These are phyloP conservation scores for Danaus chrysippus DNA, from an alignment of 2,888 invertebrate genomes.

Conservation along the genomic window DNA sequence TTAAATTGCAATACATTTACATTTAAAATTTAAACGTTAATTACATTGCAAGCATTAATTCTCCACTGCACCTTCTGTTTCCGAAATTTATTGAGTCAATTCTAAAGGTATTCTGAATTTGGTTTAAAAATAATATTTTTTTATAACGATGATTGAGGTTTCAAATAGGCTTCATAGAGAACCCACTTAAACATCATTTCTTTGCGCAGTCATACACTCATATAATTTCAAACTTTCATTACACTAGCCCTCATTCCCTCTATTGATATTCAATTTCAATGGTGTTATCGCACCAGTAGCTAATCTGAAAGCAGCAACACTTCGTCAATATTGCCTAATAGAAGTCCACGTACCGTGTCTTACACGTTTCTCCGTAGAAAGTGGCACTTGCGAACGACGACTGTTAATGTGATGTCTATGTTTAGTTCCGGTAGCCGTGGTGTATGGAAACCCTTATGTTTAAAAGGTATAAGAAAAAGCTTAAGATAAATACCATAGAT, in stretches of 20 bases:
- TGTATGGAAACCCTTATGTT: constrained; percentile 41
- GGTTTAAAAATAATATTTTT: no score
- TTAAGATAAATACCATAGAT: neutral
- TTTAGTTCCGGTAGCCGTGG: constrained; percentile 56
- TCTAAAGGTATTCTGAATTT: no score
- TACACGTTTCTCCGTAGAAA: constrained; percentile 67
- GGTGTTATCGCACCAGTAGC: constrained; percentile 31
- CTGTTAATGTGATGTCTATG: constrained; percentile 61
- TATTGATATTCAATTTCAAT: constrained; percentile 2
- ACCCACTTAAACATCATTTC: no score
- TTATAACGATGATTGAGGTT: no score
- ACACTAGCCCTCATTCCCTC: neutral
- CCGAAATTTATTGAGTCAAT: no score
- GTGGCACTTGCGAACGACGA: constrained; percentile 59
- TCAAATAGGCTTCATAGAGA: no score
- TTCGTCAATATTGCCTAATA: constrained; percentile 66
- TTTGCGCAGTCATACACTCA: no score
- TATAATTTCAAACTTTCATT: neutral
- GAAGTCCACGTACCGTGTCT: constrained; percentile 53
- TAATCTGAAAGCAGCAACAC: constrained; percentile 33
- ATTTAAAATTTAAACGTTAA: no score
- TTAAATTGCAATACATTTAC: no score
- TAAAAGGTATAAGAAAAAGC: neutral
- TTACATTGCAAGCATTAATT: no score
- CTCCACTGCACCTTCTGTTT: no score